A percentile compares a stretch with the other conserved stretches of the same genome.
Conservation (phyloP, 1,140 invertebrate species). For the Heliothis subflexa region DNA sequence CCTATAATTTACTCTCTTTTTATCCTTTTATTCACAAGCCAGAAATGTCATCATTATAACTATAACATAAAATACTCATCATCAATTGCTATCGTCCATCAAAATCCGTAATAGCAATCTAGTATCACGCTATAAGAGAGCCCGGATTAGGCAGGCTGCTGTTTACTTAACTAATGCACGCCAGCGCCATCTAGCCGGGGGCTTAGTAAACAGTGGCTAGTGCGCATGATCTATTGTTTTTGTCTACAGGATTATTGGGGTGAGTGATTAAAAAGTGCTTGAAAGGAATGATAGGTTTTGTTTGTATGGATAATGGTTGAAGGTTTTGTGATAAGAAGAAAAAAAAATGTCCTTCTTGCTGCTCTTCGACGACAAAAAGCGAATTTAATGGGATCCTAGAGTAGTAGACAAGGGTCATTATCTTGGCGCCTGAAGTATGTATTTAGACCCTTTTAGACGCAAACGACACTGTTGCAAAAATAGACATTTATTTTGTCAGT, state of each 20-base stretch:
- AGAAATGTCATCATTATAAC: no score
- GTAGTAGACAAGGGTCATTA: no score
- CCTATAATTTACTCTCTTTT: neutral
- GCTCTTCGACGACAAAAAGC: no score
- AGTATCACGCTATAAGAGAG: constrained; percentile 5
- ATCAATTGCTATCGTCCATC: constrained; percentile 3
- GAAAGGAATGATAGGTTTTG: neutral
- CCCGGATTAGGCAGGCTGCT: constrained; percentile 65
- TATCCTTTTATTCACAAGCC: neutral
- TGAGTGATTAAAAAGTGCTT: constrained; percentile 56
- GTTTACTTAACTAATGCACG: constrained; percentile 78
- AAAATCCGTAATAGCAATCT: neutral
- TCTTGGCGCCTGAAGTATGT: no score
- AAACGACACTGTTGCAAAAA: no score
- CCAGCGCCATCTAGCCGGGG: constrained; percentile 75
- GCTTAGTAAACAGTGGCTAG: constrained; percentile 68
- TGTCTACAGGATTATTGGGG: constrained; percentile 62
- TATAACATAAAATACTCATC: neutral
- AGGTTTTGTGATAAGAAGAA: constrained; percentile 1
- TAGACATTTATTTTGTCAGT: no score
- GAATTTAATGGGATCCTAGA: no score
- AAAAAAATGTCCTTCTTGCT: no score
- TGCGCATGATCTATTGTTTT: constrained; percentile 61
- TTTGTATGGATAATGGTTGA: constrained; percentile 49
- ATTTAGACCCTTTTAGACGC: no score